Conservation (phyloP, 1,140 invertebrate species). For the Conus betulinus region DNA sequence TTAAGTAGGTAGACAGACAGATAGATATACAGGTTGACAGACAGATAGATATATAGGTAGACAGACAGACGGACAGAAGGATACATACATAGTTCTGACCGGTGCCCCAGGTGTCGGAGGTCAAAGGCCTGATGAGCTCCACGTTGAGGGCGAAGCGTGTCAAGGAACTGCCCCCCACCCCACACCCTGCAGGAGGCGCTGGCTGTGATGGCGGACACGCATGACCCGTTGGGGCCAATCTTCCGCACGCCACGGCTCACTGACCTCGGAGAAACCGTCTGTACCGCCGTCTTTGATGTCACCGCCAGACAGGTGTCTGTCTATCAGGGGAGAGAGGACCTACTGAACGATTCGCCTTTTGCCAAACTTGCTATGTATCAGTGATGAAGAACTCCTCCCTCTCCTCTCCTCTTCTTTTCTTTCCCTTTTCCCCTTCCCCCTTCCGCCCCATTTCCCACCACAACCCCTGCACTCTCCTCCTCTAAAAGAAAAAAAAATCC, state of each 20-base stretch:
- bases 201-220: constrained; percentile 14
- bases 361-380: constrained; percentile 28
- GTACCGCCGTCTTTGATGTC: constrained; percentile 37
- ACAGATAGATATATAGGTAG: too few species aligned
- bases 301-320: constrained; percentile 29
- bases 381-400: not conserved
- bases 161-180: constrained; percentile 18
- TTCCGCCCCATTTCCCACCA: too few species aligned
- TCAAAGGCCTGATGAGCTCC: constrained; percentile 19
- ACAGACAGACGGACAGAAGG: too few species aligned
- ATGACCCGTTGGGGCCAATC: constrained; percentile 21
- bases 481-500: too few species aligned
- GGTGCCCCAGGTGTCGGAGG: not conserved
- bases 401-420: too few species aligned
- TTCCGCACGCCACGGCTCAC: constrained; percentile 36
- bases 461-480: too few species aligned
- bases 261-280: constrained; percentile 29
- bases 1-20: too few species aligned
- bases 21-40: too few species aligned
- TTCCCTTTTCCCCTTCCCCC: too few species aligned
- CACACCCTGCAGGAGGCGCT: constrained; percentile 12
- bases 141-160: not conserved
- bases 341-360: constrained; percentile 1
- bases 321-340: constrained; percentile 26
- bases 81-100: too few species aligned